Conservation (phyloP, 2,888 invertebrate genomes). For the Andrena bicolor region DNA sequence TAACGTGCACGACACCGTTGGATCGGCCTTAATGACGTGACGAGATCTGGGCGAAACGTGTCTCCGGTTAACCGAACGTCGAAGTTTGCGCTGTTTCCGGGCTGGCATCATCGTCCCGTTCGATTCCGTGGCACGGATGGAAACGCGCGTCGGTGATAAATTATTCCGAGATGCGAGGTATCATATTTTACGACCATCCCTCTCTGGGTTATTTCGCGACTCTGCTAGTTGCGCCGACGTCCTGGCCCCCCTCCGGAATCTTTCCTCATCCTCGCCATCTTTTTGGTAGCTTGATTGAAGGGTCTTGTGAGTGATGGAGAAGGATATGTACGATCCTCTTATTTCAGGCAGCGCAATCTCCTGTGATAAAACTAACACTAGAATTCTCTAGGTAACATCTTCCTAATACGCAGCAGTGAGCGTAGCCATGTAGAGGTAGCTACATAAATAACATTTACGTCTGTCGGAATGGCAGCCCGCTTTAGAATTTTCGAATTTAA, state of each 20-base stretch:
- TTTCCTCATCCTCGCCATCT: background rate
- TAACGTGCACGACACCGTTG: constrained; percentile 47
- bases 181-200: constrained; percentile 53
- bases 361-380: no score
- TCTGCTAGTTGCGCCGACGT: background rate
- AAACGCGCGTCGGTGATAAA: constrained; percentile 59
- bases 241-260: background rate
- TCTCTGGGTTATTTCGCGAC: constrained; percentile 29
- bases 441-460: no score
- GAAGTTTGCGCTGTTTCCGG: constrained; percentile 40
- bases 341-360: no score
- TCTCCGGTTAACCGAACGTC: constrained; percentile 70
- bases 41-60: constrained; percentile 67
- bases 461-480: background rate
- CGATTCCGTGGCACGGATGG: constrained; percentile 46
- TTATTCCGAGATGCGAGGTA: constrained; percentile 57
- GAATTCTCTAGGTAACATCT: no score
- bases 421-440: background rate
- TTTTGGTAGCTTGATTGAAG: background rate
- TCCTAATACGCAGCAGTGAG: background rate
- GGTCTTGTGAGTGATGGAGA: no score
- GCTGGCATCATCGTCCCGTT: constrained; percentile 8
- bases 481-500: background rate
- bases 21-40: constrained; percentile 76
- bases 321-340: no score